Conservation (phyloP, 2,888 invertebrate species). For the Ophonus ardosiacus region DNA sequence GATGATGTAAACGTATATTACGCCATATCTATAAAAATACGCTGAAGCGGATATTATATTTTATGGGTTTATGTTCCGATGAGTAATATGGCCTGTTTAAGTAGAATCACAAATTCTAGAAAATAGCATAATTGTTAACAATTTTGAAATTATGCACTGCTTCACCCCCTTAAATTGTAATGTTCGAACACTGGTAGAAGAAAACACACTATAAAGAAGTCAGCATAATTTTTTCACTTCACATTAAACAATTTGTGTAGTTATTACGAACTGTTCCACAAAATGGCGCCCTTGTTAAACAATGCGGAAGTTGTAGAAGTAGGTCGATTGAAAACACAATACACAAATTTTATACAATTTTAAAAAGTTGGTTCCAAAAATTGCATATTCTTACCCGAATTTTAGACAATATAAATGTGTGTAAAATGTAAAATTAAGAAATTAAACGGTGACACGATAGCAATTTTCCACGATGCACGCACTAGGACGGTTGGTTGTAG, state of each 20-base stretch:
- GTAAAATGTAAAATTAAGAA: background rate
- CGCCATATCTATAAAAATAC: constrained; percentile 42
- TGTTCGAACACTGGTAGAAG: background rate
- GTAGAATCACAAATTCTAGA: constrained; percentile 44
- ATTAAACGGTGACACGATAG: constrained; percentile 9
- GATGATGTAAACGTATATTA: constrained; percentile 32
- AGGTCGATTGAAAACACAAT: constrained; percentile 54
- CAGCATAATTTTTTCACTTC: constrained; percentile 30
- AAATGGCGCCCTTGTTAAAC: constrained; percentile 63
- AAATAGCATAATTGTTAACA: constrained; percentile 18
- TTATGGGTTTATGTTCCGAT: background rate
- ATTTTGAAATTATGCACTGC: constrained; percentile 49
- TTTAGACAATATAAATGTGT: background rate
- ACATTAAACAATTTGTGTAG: constrained; percentile 37
- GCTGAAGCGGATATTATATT: constrained; percentile 15
- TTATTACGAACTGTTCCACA: constrained; percentile 48
- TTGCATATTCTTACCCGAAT: constrained; percentile 5
- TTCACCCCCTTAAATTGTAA: background rate
- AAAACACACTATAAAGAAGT: constrained; percentile 9
- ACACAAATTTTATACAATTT: background rate
- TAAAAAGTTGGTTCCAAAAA: background rate
- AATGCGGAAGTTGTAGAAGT: constrained; percentile 63
- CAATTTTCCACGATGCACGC: constrained; percentile 50
- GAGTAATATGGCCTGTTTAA: background rate
- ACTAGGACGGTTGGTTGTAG: constrained; percentile 36